Evolutionary conservation across 2,113 vertebrate genomes (phyloP).

Genomic region (Eidolon helvum): DNA sequence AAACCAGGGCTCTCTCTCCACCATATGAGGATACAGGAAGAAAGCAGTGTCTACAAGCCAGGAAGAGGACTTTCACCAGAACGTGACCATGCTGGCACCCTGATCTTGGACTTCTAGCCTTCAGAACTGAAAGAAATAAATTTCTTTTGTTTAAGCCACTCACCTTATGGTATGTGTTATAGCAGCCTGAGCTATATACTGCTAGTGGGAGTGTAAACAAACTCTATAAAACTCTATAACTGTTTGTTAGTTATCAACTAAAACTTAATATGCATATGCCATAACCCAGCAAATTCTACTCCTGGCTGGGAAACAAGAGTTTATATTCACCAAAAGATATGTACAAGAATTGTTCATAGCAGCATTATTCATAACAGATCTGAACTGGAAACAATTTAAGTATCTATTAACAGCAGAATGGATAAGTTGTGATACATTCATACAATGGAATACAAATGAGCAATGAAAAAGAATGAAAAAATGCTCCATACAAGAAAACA

Average conservation of each 20-base stretch:
- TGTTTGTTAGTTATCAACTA: background rate
- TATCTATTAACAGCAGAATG: background rate
- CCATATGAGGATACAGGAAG: background rate
- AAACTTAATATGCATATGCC: background rate
- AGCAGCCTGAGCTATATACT: background rate
- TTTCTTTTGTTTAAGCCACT: background rate
- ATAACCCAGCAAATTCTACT: conserved; percentile 7
- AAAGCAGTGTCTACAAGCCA: background rate
- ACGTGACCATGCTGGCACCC: background rate
- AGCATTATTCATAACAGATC: background rate
- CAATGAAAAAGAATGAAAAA: conserved; percentile 27
- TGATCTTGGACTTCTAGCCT: background rate
- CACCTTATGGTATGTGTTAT: background rate
- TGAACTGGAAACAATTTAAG: background rate
- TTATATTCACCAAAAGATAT: conserved; percentile 11
- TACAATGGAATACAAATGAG: background rate
- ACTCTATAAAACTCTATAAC: background rate
- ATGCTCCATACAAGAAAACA: background rate
- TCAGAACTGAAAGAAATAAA: background rate
- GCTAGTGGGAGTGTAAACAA: background rate
- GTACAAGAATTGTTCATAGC: background rate
- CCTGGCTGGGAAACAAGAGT: background rate
- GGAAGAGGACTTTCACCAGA: background rate
- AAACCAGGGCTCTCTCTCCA: background rate
- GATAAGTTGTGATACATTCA: background rate